phyloP scores from a whole-genome alignment of 2,888 invertebrate genomes.

The Hydrotaea diabolus region DNA sequence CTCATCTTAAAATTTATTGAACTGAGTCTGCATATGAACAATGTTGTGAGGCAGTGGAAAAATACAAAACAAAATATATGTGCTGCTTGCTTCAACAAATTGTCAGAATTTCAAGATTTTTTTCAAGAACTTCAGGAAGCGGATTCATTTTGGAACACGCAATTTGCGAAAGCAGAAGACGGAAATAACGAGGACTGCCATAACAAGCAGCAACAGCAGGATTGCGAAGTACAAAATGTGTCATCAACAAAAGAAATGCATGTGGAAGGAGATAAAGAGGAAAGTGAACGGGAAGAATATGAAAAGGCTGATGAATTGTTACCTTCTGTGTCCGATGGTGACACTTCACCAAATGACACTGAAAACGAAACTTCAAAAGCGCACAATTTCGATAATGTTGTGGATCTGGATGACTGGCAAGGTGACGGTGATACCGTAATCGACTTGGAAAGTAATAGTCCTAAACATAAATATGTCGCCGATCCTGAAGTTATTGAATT shows the following conservation, averaged over 20 bases:
- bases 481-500: slow-evolving; percentile 50
- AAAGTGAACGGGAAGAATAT: slow-evolving; percentile 2
- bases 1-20: slow-evolving; percentile 56
- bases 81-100: slow-evolving; percentile 60
- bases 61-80: slow-evolving; percentile 61
- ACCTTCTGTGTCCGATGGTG: not conserved
- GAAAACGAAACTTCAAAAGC: not conserved
- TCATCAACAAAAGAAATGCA: not conserved
- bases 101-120: slow-evolving; percentile 61
- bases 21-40: slow-evolving; percentile 42
- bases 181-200: not conserved
- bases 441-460: not conserved
- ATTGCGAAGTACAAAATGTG: not conserved
- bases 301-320: not conserved
- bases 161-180: slow-evolving; percentile 42
- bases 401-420: slow-evolving; percentile 31
- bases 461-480: not conserved
- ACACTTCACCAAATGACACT: not conserved
- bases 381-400: slow-evolving; percentile 18
- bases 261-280: not conserved
- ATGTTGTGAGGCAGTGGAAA: slow-evolving; percentile 41
- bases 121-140: slow-evolving; percentile 60
- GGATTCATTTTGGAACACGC: slow-evolving; percentile 59
- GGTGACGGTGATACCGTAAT: slow-evolving; percentile 36
- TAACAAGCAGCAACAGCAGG: not conserved